These are phyloP conservation scores for Eira barbara DNA, from an alignment of 2,113 vertebrate genomes.

Conservation along the genomic window DNA sequence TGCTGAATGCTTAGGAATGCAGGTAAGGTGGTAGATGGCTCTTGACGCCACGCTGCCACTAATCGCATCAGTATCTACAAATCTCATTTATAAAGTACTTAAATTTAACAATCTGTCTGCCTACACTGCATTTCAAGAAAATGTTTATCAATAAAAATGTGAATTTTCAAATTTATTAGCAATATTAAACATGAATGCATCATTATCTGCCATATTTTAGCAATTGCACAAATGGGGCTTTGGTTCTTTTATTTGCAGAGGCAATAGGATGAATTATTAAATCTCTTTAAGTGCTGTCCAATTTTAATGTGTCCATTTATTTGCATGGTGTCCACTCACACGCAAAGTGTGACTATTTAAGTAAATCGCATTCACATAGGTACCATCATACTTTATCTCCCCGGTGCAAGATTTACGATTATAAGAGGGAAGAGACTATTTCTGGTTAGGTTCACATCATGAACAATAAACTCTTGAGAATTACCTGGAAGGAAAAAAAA, in stretches of 20 bases:
- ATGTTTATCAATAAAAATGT: slow-evolving; percentile 64
- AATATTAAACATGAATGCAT: slow-evolving; percentile 54
- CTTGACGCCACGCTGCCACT: not conserved
- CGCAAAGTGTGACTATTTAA: slow-evolving; percentile 35
- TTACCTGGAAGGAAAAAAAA: not conserved
- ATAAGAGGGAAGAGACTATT: not conserved
- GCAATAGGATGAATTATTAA: slow-evolving; percentile 62
- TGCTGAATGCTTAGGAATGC: not conserved
- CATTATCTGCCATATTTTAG: slow-evolving; percentile 60
- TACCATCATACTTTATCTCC: not conserved
- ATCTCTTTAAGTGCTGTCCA: slow-evolving; percentile 54
- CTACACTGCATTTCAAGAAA: slow-evolving; percentile 50
- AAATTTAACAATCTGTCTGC: slow-evolving; percentile 51
- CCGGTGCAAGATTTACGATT: slow-evolving; percentile 45
- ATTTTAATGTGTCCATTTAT: slow-evolving; percentile 62
- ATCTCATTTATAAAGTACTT: slow-evolving; percentile 54
- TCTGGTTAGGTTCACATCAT: slow-evolving; percentile 13
- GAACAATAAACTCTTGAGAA: slow-evolving; percentile 45
- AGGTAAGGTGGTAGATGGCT: slow-evolving; percentile 51
- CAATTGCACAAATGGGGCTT: slow-evolving; percentile 25
- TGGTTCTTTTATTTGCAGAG: slow-evolving; percentile 37
- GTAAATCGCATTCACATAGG: slow-evolving; percentile 33
- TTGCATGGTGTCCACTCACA: slow-evolving; percentile 46
- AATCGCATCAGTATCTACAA: not conserved
- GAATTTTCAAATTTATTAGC: slow-evolving; percentile 67